Evolutionary conservation across 2,113 vertebrate genomes (phyloP).

Genomic region (Tilapia sparmanii): DNA sequence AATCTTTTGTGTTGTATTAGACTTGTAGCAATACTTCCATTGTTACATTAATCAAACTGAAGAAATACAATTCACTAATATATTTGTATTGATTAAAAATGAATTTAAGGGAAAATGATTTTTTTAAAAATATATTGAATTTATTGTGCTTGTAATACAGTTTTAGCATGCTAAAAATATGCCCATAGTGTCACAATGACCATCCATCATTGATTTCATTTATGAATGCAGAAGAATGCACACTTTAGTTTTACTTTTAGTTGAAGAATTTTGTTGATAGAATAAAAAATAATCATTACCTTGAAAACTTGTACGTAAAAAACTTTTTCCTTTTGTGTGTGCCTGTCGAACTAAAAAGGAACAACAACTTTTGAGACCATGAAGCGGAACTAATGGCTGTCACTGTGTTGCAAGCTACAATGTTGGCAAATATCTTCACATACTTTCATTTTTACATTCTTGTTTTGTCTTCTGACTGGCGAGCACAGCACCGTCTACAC

Average conservation of each 20-base stretch:
- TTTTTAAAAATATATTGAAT: not conserved
- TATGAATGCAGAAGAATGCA: not conserved
- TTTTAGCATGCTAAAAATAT: not conserved
- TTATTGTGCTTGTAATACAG: not conserved
- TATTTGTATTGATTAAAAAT: not conserved
- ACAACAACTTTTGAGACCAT: not conserved
- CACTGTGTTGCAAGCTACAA: not conserved
- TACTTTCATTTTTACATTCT: not conserved
- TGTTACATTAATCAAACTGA: not conserved
- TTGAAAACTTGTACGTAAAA: rapidly evolving
- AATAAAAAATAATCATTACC: not conserved
- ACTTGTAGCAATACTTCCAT: not conserved
- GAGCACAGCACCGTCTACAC: not conserved
- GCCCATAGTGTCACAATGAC: not conserved
- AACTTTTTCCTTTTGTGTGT: rapidly evolving
- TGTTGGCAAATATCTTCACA: not conserved
- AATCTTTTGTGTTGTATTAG: not conserved
- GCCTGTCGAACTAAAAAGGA: rapidly evolving
- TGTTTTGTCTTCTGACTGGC: not conserved
- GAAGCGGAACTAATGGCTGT: not conserved
- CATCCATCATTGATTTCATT: not conserved
- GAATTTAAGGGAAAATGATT: no score
- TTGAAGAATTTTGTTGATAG: not conserved
- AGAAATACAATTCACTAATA: not conserved
- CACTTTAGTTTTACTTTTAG: not conserved